Evolutionary conservation across 2,888 invertebrate species (phyloP).

Genomic region (Ectropis crepuscularia): DNA sequence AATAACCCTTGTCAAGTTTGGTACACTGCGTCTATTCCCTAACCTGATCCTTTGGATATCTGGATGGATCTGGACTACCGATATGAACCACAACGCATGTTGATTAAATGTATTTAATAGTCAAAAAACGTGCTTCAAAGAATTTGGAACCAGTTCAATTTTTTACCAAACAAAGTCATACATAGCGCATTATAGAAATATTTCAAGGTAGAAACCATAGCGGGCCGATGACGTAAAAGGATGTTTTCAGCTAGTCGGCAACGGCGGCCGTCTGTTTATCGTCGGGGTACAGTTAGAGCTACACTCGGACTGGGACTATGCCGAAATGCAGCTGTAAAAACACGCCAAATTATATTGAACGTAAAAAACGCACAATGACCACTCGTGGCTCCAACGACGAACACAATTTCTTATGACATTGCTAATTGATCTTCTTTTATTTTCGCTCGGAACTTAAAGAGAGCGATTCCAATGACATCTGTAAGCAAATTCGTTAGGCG

Average conservation of each 20-base stretch:
- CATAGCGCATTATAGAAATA: constrained; percentile 49
- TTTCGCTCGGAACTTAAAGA: too few species aligned
- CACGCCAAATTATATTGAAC: constrained; percentile 69
- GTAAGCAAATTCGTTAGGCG: too few species aligned
- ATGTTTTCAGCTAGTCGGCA: constrained; percentile 82
- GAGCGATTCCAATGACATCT: too few species aligned
- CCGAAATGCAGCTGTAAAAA: constrained; percentile 81
- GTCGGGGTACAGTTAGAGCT: constrained; percentile 77
- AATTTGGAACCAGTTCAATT: constrained; percentile 24
- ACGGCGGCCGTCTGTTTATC: constrained; percentile 81
- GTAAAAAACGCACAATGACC: constrained; percentile 49
- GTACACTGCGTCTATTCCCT: too few species aligned
- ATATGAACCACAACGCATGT: too few species aligned
- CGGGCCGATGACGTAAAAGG: constrained; percentile 82
- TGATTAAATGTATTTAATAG: too few species aligned
- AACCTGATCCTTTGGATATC: too few species aligned
- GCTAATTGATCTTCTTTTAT: too few species aligned
- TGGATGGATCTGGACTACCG: too few species aligned
- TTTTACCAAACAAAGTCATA: constrained; percentile 55
- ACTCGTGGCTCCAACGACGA: too few species aligned
- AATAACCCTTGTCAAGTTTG: too few species aligned
- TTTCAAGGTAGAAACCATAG: constrained; percentile 67
- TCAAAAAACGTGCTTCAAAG: not conserved
- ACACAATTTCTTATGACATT: not conserved
- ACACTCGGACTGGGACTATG: constrained; percentile 70